Evolutionary conservation across 1,140 invertebrate genomes (phyloP), one percentile per base, ranked within the genome.

Genomic region (Brachionus rubens): DNA sequence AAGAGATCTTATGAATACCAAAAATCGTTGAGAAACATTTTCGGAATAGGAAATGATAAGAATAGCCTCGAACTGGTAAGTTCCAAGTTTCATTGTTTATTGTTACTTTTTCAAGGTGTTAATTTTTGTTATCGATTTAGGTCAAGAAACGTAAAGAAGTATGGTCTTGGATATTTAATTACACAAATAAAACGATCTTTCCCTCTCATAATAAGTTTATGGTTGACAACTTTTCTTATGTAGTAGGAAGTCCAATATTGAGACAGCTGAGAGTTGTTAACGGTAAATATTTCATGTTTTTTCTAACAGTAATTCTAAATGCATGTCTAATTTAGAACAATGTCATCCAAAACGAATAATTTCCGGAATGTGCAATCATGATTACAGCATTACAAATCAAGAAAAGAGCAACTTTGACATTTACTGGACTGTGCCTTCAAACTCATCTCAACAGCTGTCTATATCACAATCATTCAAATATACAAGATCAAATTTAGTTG

Each of bases 221-320:
- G 4, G 81, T 82, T 78, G 87, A 88, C 79, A 82, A 84, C 62
- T 82, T 83, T 7, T 86, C 85, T n/a, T 80, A 86, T 77, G 82
- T 88, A 14, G 85, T 88, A 84, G 87, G 87, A 21, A 87, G 87
- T 79, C 86, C 83, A 12, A 83, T 85, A 12, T 81, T 88, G 75
- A 79, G 87, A 77, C 87, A 75, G 19, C 41, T 75, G 21, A n/a
- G 70, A 50, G 28, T 75, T n/a, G 7, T 16, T 14, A 43, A n/a
- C n/a, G 7, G 7, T 7, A 41, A 24, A 52, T 4, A 52, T 33
- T 26, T 36, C 2, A 16, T 16, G 19, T n/a, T 19, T n/a, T 33
- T 9, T 6, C n/a, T 30, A 16, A 21, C 4, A 21, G 21, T 12
- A 43, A 47, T 12, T n/a, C n/a, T n/a, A n/a, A n/a, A n/a, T n/a